Evolutionary conservation across 2,888 invertebrate genomes (phyloP), one percentile per base, ranked within the genome.

Genomic region (Nephrotoma flavescens): DNA sequence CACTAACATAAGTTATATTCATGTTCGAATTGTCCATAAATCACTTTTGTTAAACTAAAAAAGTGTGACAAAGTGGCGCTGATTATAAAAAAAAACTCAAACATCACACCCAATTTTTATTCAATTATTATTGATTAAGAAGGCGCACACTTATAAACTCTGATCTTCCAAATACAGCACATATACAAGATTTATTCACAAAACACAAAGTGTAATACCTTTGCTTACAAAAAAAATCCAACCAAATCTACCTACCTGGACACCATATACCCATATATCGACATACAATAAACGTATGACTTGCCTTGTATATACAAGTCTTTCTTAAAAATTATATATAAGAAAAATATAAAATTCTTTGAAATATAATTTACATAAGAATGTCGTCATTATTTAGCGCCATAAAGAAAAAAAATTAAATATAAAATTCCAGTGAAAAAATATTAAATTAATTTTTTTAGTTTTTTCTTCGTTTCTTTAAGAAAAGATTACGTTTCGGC

Each of bases 341-440:
- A 83, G 83, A n/a, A 42, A 84, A 42, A 42, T 42, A 84, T 15
- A 42, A 84, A 84, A 84, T 84, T 84, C 84, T 42, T 84, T 84
- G 84, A 84, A 84, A 42, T 84, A 84, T 84, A 84, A 84, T 84
- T 85, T 85, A 85, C 85, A 85, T 85, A 85, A 85, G 85, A 85
- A 85, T 85, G 85, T 85, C 85, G 85, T 85, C 85, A 85, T 85
- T 85, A 85, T 85, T 85, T 44, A 85, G 85, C 85, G 85, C 85
- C 85, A 85, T 42, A 85, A 44, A 85, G 44, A 84, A 42, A 84
- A 84, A 84, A 84, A 41, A 84, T n/a, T 84, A 84, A 84, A 42
- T 84, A 44, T 85, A 42, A 84, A 42, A 84, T 84, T 84, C 84
- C 84, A 84, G 42, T 84, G 84, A 84, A 84, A 84, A 84, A 42